Base-by-base conservation (phyloP, 1,140 invertebrate genomes). In the Ips nitidus region DNA sequence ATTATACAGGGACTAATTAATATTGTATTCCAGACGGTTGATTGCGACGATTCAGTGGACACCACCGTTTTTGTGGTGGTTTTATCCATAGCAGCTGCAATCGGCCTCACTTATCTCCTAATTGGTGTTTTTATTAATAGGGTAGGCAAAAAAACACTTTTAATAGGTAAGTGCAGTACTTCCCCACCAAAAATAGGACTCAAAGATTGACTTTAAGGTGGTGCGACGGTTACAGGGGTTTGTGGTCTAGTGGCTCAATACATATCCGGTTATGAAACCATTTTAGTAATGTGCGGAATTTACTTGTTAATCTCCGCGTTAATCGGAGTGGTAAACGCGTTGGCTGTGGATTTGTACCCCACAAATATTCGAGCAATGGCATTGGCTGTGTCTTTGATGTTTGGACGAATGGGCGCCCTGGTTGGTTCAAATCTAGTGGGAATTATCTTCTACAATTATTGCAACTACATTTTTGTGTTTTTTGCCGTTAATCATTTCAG, bases 381-480 rank as follows among this genome's bases (percentile, higher is more conserved):
- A 39, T 81, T 86, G 79, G 84, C 84, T 39, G 78, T 84, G 36
- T 84, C 84, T 75, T 80, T 85, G 66, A 86, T 85, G 84, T 81
- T 83, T 69, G 84, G 84, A 3, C 75, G 84, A 5, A 73, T 81
- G 37, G 84, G 84, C 2, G 84, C 84, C 0, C 82, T 83, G 2
- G 74, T 81, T 47, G 84, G 84, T 5, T 81, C 83, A 2, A 81
- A 84, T 71, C 52, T 83, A 38, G 78, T 82, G 2, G 84, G 84
- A 4, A 76, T 77, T 7, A 77, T 83, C 0, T 77, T 85, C 6
- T 83, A 84, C 64, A 76, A 79, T n/a, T 77, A 82, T 52, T 86
- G 84, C 67, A 75, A 81, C 55, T 75, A 80, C 41, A 79, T 82
- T 0, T 84, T 85, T 76, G 80, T 80, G 5, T 73, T 81, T 8